These are phyloP conservation scores for Ctenodactylus gundi DNA, from an alignment of 2,113 vertebrate species.

Conservation along the genomic window DNA sequence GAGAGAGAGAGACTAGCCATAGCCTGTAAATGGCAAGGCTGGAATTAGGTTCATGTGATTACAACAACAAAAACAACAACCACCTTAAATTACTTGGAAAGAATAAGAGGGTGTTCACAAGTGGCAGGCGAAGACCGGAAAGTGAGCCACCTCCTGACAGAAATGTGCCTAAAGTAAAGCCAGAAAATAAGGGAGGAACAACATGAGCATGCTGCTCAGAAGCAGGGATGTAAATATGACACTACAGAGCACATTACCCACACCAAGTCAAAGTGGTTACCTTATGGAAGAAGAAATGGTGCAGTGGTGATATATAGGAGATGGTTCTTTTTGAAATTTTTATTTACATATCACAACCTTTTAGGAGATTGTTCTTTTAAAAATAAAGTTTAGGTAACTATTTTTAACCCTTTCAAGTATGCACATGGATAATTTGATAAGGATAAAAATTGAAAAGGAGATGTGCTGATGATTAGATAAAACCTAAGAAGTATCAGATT, in stretches of 20 bases:
- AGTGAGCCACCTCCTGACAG: neutral
- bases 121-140: neutral
- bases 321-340: neutral
- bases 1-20: neutral
- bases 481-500: neutral
- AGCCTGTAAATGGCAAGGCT: neutral
- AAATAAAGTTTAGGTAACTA: neutral
- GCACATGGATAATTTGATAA: neutral
- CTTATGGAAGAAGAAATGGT: neutral
- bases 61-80: neutral
- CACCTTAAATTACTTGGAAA: neutral
- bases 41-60: neutral
- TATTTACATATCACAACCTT: no score
- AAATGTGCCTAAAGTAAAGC: neutral
- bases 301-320: neutral
- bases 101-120: neutral
- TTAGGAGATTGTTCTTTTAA: neutral
- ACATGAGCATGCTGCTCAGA: neutral
- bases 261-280: neutral
- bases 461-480: neutral
- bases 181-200: neutral
- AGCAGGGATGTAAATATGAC: neutral
- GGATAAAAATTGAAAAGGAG: neutral
- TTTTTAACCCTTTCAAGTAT: neutral
- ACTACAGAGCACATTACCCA: no score